Evolutionary conservation across 2,888 invertebrate genomes (phyloP).

Genomic region (Pterostichus madidus): DNA sequence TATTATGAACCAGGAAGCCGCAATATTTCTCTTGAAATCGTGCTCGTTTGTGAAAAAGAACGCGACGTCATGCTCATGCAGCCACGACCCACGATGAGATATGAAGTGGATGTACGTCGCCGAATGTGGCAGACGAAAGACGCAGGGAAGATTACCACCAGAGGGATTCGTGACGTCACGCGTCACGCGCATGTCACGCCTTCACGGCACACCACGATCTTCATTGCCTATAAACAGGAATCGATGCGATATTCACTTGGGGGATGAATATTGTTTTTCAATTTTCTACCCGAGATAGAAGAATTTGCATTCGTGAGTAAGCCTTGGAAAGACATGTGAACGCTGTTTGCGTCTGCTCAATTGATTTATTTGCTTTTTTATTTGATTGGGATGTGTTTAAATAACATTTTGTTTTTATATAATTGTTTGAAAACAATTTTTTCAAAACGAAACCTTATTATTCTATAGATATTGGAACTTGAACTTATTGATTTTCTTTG

Average conservation of each 20-base stretch:
- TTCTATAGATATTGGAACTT: background rate
- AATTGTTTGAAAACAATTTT: slow-evolving; percentile 9
- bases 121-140: background rate
- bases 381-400: background rate
- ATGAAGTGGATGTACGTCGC: slow-evolving; percentile 12
- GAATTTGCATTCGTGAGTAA: slow-evolving; percentile 26
- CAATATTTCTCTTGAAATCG: slow-evolving; percentile 55
- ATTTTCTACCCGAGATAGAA: slow-evolving; percentile 38
- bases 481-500: background rate
- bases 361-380: slow-evolving; percentile 31
- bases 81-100: slow-evolving; percentile 25
- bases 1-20: slow-evolving; percentile 39
- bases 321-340: slow-evolving; percentile 12
- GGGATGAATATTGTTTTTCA: slow-evolving; percentile 55
- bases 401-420: slow-evolving; percentile 18
- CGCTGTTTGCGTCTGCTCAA: slow-evolving; percentile 22
- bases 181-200: background rate
- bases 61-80: slow-evolving; percentile 38
- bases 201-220: slow-evolving; percentile 15
- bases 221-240: slow-evolving; percentile 51
- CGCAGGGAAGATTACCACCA: slow-evolving; percentile 28
- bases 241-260: slow-evolving; percentile 50
- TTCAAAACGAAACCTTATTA: no score
- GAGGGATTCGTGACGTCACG: background rate
- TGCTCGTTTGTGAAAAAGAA: slow-evolving; percentile 49